Conservation (phyloP, 2,797 vertebrate species). For the Phyllotis vaccarum region DNA sequence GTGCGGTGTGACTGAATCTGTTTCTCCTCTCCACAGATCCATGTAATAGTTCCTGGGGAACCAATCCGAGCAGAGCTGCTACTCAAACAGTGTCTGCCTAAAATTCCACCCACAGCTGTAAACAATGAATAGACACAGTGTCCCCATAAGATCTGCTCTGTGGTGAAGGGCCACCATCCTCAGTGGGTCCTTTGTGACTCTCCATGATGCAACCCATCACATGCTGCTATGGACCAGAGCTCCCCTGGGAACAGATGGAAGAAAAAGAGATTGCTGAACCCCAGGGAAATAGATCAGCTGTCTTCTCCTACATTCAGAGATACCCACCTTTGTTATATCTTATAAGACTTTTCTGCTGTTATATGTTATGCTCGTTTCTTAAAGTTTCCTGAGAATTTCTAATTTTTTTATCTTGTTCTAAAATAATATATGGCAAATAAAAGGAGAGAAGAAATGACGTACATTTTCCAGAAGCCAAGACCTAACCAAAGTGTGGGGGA, state of each 20-base stretch:
- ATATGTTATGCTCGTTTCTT: neutral
- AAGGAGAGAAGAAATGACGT: neutral
- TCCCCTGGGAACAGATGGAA: neutral
- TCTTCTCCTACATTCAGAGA: neutral
- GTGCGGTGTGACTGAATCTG: neutral
- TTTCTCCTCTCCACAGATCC: slow-evolving; percentile 37
- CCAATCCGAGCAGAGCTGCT: neutral
- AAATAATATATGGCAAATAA: neutral
- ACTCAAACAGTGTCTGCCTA: neutral
- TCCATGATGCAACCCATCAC: neutral
- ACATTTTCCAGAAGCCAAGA: neutral
- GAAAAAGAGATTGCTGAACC: neutral
- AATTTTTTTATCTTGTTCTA: neutral
- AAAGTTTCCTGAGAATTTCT: slow-evolving; percentile 19
- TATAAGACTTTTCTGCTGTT: neutral
- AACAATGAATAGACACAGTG: neutral
- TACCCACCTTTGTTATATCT: neutral
- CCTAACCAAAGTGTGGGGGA: neutral
- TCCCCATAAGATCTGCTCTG: neutral
- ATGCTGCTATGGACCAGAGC: neutral
- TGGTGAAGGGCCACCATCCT: rapidly evolving
- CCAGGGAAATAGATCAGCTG: neutral
- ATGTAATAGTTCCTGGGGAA: neutral
- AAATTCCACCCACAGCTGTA: neutral
- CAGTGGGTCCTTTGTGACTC: rapidly evolving